Evolutionary conservation across 2,797 vertebrate genomes (phyloP).

Genomic region (Chromis chromis): DNA sequence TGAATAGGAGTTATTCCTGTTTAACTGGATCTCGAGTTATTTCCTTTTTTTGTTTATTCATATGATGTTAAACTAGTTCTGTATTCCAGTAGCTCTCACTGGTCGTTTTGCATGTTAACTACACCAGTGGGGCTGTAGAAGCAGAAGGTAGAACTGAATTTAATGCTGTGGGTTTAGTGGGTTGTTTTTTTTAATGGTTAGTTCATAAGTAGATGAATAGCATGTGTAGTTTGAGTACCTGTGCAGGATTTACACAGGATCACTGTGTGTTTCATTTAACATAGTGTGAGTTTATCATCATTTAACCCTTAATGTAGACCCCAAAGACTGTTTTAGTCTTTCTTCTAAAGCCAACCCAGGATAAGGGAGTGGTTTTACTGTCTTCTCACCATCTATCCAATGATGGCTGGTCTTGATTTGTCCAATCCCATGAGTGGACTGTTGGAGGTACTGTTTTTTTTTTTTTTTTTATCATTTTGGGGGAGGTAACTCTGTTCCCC

Average conservation of each 20-base stretch:
- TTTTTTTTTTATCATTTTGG: conserved; percentile 35
- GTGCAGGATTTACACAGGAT: conserved; percentile 29
- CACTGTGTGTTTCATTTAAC: conserved; percentile 56
- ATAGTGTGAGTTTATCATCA: conserved; percentile 53
- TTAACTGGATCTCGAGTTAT: background rate
- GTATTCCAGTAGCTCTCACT: conserved; percentile 48
- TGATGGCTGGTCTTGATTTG: conserved; percentile 69
- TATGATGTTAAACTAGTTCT: conserved; percentile 18
- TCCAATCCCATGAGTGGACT: conserved; percentile 62
- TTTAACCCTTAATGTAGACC: conserved; percentile 60
- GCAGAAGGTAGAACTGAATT: conserved; percentile 1
- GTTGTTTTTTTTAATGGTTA: conserved; percentile 25
- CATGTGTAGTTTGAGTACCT: conserved; percentile 34
- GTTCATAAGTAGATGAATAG: conserved; percentile 14
- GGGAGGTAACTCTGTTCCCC: conserved; percentile 75
- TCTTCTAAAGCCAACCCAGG: conserved; percentile 67
- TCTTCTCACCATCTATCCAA: conserved; percentile 63
- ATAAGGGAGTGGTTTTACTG: conserved; percentile 64
- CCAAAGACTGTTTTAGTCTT: conserved; percentile 51
- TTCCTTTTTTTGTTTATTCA: conserved; percentile 4
- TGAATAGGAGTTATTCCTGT: background rate
- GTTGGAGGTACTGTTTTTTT: conserved; percentile 72
- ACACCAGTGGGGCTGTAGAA: conserved; percentile 2
- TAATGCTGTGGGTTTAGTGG: conserved; percentile 23
- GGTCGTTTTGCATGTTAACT: conserved; percentile 57